Evolutionary conservation across 2,888 invertebrate species (phyloP), one percentile per base, ranked within the genome.

Genomic region (Megalurothrips usitatus): DNA sequence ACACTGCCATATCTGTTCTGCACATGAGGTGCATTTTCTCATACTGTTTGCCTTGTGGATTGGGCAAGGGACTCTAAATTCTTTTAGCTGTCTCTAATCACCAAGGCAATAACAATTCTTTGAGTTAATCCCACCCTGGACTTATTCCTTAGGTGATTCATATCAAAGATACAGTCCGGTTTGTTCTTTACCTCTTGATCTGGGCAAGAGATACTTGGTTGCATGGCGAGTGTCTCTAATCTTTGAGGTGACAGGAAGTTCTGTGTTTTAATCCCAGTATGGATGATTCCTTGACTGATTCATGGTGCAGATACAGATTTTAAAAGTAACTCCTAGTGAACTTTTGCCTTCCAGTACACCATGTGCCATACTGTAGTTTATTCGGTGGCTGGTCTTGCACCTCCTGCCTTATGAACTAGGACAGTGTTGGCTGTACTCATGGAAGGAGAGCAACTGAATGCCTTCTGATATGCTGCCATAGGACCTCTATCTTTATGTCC

Each of bases 401-500:
- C 68, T 75, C 68, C 68, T 75, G 68, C 68, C 26, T 79, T 81
- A 79, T 58, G 85, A 83, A 84, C 87, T 23, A 83, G 84, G 89
- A 89, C 88, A 88, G 89, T 90, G 90, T 88, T 89, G 91, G 90
- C 90, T 87, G 89, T 90, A 90, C 89, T 86, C n/a, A 91, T 91
- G 91, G 92, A 93, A 91, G 93, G 85, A 93, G 88, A 93, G 82
- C 78, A 88, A 88, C 82, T 86, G 86, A 84, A 86, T 86, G 85
- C 88, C 88, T 86, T 86, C 88, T 89, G 88, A 90, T 92, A 92
- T 92, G 92, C 92, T 93, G 89, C 89, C 88, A 89, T 87, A 91
- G 91, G 91, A 92, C 94, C 94, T 89, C 94, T 94, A 93, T 94
- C 92, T 88, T 91, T 93, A 94, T 94, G 94, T 93, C 90, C 90